phyloP scores from a whole-genome alignment of 1,140 invertebrate species.

The Microplitis demolitor region DNA sequence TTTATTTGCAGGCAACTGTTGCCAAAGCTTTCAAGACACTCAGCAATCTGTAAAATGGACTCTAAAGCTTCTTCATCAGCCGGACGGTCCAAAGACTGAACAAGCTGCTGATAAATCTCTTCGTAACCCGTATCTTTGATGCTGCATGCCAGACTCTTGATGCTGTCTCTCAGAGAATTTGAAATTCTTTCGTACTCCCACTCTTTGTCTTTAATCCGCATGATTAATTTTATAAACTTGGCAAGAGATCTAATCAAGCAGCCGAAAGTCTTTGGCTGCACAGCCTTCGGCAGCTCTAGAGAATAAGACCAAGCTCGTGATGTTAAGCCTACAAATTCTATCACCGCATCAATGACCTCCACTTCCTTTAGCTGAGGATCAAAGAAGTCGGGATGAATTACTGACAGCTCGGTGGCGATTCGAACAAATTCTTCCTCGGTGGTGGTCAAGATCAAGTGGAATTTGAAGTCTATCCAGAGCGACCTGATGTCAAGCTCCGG shows the following conservation, averaged over 20 bases:
- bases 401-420: conserved; percentile 26
- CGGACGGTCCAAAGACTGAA: conserved; percentile 22
- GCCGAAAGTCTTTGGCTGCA: conserved; percentile 24
- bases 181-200: conserved; percentile 20
- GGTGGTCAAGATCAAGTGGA: conserved; percentile 41
- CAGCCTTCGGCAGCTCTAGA: conserved; percentile 37
- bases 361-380: neutral
- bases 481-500: conserved; percentile 22
- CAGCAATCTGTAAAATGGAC: neutral
- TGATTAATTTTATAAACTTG: conserved; percentile 18
- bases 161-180: conserved; percentile 18
- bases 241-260: conserved; percentile 32
- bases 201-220: neutral
- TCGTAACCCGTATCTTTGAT: conserved; percentile 32
- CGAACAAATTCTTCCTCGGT: conserved; percentile 36
- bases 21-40: conserved; percentile 22
- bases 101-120: conserved; percentile 9
- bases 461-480: conserved; percentile 37
- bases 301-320: conserved; percentile 43
- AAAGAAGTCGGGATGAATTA: conserved; percentile 30
- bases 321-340: conserved; percentile 39
- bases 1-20: conserved; percentile 22
- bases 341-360: conserved; percentile 28
- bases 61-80: conserved; percentile 15
- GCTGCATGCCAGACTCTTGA: conserved; percentile 24